phyloP scores from a whole-genome alignment of 2,113 vertebrate genomes.

The Clarias macrocephalus region DNA sequence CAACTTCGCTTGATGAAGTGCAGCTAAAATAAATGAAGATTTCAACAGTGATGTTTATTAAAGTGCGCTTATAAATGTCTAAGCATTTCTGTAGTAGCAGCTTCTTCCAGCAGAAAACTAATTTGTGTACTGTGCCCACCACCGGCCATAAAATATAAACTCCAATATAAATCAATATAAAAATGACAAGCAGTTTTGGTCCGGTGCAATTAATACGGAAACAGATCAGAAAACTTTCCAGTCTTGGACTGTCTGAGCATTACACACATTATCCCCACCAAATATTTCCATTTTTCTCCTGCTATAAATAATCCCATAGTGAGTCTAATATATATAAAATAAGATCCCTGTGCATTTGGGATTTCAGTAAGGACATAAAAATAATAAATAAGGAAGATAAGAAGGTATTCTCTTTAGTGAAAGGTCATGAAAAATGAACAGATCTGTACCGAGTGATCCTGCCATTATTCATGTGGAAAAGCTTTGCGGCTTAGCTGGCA shows the following conservation, averaged over 20 bases:
- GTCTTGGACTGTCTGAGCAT: background rate
- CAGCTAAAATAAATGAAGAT: background rate
- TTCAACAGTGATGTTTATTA: background rate
- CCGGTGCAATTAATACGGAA: background rate
- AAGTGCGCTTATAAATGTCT: background rate
- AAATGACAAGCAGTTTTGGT: background rate
- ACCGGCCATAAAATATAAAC: too few relatives aligned
- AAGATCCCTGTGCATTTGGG: background rate
- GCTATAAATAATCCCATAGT: background rate
- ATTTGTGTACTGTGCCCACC: too few relatives aligned
- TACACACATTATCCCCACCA: too few relatives aligned
- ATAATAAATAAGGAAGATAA: background rate
- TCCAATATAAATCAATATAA: too few relatives aligned
- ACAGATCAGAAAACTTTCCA: background rate
- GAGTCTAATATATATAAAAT: background rate
- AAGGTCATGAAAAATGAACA: constrained; percentile 1
- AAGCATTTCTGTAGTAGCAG: too few relatives aligned
- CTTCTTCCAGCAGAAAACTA: too few relatives aligned
- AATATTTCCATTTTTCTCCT: background rate
- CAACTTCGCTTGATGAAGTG: background rate
- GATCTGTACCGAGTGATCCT: background rate
- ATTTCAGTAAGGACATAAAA: background rate
- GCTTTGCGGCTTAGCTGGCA: constrained; percentile 39
- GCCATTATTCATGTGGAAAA: constrained; percentile 49
- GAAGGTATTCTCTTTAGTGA: background rate